These are phyloP conservation scores for Alca torda DNA, from an alignment of 2,797 vertebrate species.

Conservation along the genomic window DNA sequence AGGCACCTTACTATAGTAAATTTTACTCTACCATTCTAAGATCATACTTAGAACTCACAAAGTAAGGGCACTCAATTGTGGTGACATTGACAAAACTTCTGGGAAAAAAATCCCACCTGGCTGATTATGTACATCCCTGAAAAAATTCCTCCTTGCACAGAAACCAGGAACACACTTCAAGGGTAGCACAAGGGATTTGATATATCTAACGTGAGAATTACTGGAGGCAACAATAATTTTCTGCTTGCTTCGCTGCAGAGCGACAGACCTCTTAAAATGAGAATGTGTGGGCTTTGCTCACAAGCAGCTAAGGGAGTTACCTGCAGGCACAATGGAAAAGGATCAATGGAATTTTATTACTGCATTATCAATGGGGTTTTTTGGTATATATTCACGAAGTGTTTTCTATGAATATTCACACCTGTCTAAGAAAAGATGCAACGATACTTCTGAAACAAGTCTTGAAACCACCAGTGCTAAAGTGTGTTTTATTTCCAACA, in stretches of 20 bases:
- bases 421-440: background rate
- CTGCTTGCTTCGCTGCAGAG: background rate
- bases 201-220: background rate
- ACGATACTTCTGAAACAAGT: background rate
- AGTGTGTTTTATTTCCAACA: constrained; percentile 77
- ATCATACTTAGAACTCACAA: background rate
- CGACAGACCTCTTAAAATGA: background rate
- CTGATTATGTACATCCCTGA: background rate
- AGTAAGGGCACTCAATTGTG: background rate
- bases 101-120: background rate
- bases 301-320: background rate
- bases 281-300: background rate
- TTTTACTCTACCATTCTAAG: background rate
- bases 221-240: background rate
- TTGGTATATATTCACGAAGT: background rate
- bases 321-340: background rate
- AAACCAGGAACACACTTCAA: background rate
- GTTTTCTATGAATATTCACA: background rate
- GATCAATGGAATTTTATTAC: background rate
- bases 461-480: constrained; percentile 26
- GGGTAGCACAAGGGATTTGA: accelerated
- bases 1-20: background rate
- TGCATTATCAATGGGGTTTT: background rate
- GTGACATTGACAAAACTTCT: background rate
- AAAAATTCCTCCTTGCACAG: background rate